phyloP scores from a whole-genome alignment of 2,888 invertebrate species.

The Linnaemya tessellans region DNA sequence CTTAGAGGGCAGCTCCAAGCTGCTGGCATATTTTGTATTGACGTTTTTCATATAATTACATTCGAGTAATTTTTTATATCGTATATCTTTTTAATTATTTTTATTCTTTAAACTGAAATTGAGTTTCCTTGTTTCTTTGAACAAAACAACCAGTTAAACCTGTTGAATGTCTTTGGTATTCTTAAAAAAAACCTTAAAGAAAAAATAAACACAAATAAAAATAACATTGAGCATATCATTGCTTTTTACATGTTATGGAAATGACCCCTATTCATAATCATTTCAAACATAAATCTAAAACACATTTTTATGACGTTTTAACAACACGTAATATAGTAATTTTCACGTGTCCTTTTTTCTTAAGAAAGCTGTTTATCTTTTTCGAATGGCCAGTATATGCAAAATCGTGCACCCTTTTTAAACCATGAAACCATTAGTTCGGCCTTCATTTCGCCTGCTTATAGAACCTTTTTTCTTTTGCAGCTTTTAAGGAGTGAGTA shows the following conservation, averaged over 20 bases:
- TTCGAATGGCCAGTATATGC: conserved; percentile 27
- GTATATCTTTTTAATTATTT: not conserved
- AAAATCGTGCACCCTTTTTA: conserved; percentile 43
- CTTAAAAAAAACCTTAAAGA: conserved; percentile 19
- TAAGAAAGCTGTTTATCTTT: conserved; percentile 33
- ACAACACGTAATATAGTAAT: conserved; percentile 82
- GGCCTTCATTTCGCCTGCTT: conserved; percentile 4
- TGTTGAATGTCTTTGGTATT: conserved; percentile 43
- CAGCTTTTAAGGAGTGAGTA: conserved; percentile 56
- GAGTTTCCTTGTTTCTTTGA: not conserved
- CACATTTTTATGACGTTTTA: conserved; percentile 78
- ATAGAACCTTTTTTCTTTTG: not conserved
- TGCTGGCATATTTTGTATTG: too few species aligned
- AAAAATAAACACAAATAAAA: conserved; percentile 34
- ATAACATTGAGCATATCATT: conserved; percentile 39
- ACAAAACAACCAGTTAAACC: conserved; percentile 49
- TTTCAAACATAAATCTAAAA: conserved; percentile 49
- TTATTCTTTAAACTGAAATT: conserved; percentile 19
- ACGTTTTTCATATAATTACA: too few species aligned
- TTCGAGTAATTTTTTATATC: too few species aligned
- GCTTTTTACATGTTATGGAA: not conserved
- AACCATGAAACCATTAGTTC: conserved; percentile 52
- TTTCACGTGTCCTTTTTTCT: conserved; percentile 78
- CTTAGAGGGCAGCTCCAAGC: too few species aligned
- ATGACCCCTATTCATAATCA: conserved; percentile 17